A percentile compares a stretch with the other conserved stretches of the same genome.
phyloP scores from a whole-genome alignment of 2,113 vertebrate genomes.

The Cyphomyrus plagiostoma region DNA sequence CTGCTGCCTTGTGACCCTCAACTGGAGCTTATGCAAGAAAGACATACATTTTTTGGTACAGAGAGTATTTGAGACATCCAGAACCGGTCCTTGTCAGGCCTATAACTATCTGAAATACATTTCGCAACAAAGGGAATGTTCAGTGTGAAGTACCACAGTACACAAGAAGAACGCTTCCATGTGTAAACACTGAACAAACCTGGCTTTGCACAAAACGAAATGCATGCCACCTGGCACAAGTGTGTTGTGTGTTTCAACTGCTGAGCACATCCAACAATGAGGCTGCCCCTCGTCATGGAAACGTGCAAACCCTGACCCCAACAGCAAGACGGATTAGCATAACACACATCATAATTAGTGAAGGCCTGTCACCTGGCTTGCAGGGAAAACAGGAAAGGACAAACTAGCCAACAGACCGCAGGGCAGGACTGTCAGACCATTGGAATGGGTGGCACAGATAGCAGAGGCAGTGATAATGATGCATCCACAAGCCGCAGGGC shows the following conservation, averaged over 20 bases:
- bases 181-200: background rate
- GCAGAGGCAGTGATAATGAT: background rate
- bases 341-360: constrained; percentile 13
- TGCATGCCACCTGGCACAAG: background rate
- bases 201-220: background rate
- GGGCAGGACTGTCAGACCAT: background rate
- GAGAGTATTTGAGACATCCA: background rate
- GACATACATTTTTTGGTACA: background rate
- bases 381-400: background rate
- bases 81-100: background rate
- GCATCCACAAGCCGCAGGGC: background rate
- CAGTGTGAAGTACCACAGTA: background rate
- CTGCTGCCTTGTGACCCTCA: background rate
- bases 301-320: background rate
- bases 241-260: background rate
- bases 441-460: background rate
- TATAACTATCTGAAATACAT: background rate
- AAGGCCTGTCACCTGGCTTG: background rate
- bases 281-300: background rate
- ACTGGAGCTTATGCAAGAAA: background rate
- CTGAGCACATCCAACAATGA: background rate
- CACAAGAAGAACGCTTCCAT: background rate
- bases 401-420: background rate
- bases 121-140: background rate
- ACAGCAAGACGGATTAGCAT: background rate